Conservation (phyloP, 2,888 invertebrate species). For the Stegophylla sp. region DNA sequence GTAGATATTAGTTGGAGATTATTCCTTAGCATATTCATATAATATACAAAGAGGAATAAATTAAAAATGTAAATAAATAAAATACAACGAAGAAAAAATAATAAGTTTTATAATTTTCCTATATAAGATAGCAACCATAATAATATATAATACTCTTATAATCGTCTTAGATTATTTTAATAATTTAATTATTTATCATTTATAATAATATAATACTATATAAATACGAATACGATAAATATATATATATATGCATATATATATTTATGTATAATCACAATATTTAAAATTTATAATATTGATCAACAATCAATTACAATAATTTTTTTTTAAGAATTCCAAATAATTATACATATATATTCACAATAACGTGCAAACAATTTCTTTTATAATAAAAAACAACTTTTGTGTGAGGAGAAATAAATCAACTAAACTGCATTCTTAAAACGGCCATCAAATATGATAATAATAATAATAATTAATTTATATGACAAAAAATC, state of each 20-base stretch:
- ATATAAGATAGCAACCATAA: conserved; percentile 33
- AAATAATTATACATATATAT: conserved; percentile 25
- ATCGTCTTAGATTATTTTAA: conserved; percentile 33
- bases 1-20: too few relatives aligned
- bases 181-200: conserved; percentile 33
- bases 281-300: conserved; percentile 30
- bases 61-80: not conserved
- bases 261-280: conserved; percentile 31
- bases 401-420: conserved; percentile 7
- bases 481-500: conserved; percentile 12
- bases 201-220: conserved; percentile 44
- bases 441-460: not conserved
- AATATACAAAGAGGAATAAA: not conserved
- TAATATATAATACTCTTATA: conserved; percentile 34
- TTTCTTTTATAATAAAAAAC: conserved; percentile 7
- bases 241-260: not conserved
- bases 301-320: conserved; percentile 26
- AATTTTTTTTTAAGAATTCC: conserved; percentile 22
- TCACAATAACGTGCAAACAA: conserved; percentile 41
- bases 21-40: too few relatives aligned
- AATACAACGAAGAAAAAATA: conserved; percentile 25
- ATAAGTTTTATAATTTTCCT: conserved; percentile 42
- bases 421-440: not conserved
- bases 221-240: conserved; percentile 9
- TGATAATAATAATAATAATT: conserved; percentile 11